Base-by-base conservation (phyloP, 2,797 vertebrate genomes). In the Diglossa cyanea region DNA sequence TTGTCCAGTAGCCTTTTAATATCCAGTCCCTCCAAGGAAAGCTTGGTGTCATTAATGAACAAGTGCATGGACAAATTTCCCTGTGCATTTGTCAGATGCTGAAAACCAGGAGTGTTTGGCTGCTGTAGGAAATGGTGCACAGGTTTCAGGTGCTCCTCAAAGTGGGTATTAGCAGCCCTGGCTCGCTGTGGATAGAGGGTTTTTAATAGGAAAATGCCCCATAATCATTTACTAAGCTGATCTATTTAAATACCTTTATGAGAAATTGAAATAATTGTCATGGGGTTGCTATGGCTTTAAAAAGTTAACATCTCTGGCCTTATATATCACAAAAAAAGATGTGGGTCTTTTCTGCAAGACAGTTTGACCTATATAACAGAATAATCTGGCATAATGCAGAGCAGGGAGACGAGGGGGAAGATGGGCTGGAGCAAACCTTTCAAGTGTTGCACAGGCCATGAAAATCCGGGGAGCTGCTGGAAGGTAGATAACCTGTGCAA, bases 181-280 rank as follows among this genome's bases (percentile, higher is more conserved):
- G 35, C 44, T 87, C 61, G 23, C 31, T 54, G 35, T 62, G 42
- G 33, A 54, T 42, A 17, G 48, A 45, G 5, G 17, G 6, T 6
- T 62, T 90, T 75, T 37, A 48, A 55, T 28, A 72, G 47, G 5
- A 25, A 39, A 72, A 18, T 68, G n/a, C 80, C 58, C 85, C 72
- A n/a, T 48, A 76, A 44, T 74, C 24, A 77, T 61, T 93, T 74
- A 68, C 26, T 31, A 53, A 90, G 72, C 35, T 70, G 58, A 58
- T 89, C 72, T 92, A 60, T 80, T 91, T 93, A 68, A 95, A 93
- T 65, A n/a, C 57, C 77, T 89, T 66, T 54, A 16, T 2, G 2
- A 74, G 60, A 80, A 94, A 86, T 97, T 70, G 86, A 92, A 92
- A 47, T 93, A 95, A 91, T 90, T 93, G 81, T 91, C 86, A 35